Conservation (phyloP, 2,113 vertebrate species). For the Poicephalus gulielmi region DNA sequence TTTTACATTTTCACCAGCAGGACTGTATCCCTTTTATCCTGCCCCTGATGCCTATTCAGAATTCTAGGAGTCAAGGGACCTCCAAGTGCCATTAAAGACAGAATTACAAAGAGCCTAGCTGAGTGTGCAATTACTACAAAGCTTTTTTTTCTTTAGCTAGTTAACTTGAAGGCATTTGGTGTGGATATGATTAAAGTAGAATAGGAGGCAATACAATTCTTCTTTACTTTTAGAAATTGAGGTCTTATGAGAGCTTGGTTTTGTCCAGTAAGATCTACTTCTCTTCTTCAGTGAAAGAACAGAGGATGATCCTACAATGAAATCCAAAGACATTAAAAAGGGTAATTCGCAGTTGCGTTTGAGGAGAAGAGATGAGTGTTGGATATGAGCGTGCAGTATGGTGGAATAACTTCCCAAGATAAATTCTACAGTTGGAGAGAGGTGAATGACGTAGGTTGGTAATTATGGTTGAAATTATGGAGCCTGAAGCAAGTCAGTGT, state of each 20-base stretch:
- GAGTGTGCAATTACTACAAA: conserved; percentile 1
- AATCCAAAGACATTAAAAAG: background rate
- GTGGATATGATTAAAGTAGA: background rate
- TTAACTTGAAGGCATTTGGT: background rate
- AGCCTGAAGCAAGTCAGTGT: background rate
- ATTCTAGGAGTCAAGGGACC: background rate
- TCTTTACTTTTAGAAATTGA: background rate
- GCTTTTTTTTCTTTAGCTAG: background rate
- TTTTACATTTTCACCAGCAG: background rate
- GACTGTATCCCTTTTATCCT: background rate
- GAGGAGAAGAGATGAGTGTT: background rate
- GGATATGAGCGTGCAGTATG: background rate
- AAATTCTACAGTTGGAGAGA: background rate
- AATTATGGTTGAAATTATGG: background rate
- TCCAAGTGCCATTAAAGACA: background rate
- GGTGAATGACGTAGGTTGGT: background rate
- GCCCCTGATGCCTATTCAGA: background rate
- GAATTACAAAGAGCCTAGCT: background rate
- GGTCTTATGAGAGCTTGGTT: background rate
- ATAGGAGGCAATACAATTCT: background rate
- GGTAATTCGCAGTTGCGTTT: background rate
- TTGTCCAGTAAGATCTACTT: background rate
- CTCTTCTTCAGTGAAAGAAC: background rate
- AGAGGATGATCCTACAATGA: background rate
- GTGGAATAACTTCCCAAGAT: background rate